These are phyloP conservation scores for Cyanoramphus novaezelandiae DNA, from an alignment of 2,113 vertebrate species.

Conservation along the genomic window DNA sequence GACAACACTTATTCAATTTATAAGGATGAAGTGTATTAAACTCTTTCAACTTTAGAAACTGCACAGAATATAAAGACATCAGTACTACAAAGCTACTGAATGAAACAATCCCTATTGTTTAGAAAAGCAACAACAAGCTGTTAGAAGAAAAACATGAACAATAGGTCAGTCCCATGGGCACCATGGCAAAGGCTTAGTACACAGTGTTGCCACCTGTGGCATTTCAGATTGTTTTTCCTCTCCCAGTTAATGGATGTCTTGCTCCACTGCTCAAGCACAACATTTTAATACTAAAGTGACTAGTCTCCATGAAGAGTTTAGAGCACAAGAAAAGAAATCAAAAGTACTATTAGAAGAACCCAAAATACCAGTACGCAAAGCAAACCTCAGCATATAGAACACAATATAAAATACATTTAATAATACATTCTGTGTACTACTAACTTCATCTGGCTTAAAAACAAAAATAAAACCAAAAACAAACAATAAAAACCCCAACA, in stretches of 20 bases:
- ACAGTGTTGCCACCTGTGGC: neutral
- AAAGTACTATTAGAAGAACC: neutral
- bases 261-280: neutral
- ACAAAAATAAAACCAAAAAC: neutral
- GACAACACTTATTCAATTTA: slow-evolving; percentile 35
- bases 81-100: slow-evolving; percentile 3
- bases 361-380: neutral
- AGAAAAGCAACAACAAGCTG: slow-evolving; percentile 26
- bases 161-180: slow-evolving; percentile 11
- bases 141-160: slow-evolving; percentile 40
- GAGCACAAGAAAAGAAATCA: neutral
- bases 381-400: neutral
- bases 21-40: slow-evolving; percentile 41
- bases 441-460: neutral
- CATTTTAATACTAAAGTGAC: neutral
- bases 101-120: slow-evolving; percentile 31
- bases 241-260: neutral
- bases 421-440: neutral
- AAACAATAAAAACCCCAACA: neutral
- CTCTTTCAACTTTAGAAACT: slow-evolving; percentile 19
- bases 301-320: neutral
- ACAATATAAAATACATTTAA: neutral
- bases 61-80: neutral
- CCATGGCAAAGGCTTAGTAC: neutral
- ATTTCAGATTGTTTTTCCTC: neutral